Conservation (phyloP, 1,140 invertebrate species). For the Geopemphigus sp. region DNA sequence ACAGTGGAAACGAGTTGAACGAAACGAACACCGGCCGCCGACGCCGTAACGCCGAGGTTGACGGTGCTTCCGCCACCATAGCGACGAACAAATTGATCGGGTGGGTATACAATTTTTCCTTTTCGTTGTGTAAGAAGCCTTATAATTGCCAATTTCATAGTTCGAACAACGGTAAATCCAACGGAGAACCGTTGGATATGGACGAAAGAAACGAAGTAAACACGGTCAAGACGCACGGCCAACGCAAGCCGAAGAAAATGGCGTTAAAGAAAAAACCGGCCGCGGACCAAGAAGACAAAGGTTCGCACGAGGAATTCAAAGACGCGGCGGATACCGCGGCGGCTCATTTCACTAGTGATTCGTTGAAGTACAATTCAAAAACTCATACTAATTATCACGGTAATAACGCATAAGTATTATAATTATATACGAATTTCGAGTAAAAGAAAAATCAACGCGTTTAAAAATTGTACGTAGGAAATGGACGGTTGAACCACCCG, state of each 20-base stretch:
- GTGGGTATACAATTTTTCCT: not conserved
- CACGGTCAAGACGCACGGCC: not conserved
- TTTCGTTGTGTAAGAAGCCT: too few relatives aligned
- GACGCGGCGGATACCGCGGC: not conserved
- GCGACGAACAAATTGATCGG: conserved; percentile 10
- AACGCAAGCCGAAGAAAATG: not conserved
- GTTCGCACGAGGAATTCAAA: conserved; percentile 4
- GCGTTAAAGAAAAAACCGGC: not conserved
- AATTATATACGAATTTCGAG: too few relatives aligned
- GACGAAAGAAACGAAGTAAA: conserved; percentile 2
- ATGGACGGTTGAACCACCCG: conserved; percentile 54
- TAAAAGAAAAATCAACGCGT: too few relatives aligned
- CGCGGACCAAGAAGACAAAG: not conserved
- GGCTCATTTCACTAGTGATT: conserved; percentile 50
- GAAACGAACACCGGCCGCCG: too few relatives aligned
- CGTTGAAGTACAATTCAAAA: conserved; percentile 34
- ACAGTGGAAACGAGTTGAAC: too few relatives aligned
- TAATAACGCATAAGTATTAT: not conserved
- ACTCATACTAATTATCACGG: conserved; percentile 48
- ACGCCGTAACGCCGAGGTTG: not conserved
- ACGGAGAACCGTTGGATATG: not conserved
- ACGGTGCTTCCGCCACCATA: not conserved
- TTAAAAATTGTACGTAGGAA: too few relatives aligned
- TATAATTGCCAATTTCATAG: too few relatives aligned
- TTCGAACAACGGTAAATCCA: too few relatives aligned